Evolutionary conservation across 2,113 vertebrate species (phyloP).

Genomic region (Chlorodrepanis virens): DNA sequence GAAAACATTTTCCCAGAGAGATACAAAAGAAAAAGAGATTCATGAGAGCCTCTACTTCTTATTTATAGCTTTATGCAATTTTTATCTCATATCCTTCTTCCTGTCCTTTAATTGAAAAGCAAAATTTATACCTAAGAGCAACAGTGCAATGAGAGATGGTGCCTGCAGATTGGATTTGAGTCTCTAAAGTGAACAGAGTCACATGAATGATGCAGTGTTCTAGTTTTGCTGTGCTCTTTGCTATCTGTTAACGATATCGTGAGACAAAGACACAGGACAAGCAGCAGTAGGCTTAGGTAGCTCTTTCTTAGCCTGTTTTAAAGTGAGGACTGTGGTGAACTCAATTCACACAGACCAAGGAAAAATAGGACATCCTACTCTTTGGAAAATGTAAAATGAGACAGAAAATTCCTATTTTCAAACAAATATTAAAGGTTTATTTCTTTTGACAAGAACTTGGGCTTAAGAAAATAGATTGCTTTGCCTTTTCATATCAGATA

Average conservation of each 20-base stretch:
- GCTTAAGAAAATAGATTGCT: background rate
- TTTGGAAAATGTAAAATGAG: constrained; percentile 4
- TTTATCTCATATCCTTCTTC: background rate
- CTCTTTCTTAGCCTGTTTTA: background rate
- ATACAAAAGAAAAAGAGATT: background rate
- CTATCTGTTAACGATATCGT: constrained; percentile 23
- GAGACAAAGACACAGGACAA: constrained; percentile 25
- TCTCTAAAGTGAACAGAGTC: background rate
- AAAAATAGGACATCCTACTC: background rate
- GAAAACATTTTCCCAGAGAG: background rate
- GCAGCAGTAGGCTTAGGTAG: background rate
- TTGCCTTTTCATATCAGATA: background rate
- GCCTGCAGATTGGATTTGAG: constrained; percentile 1
- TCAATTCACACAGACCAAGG: background rate
- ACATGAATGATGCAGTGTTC: background rate
- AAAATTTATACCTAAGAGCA: constrained; percentile 31
- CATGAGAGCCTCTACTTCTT: background rate
- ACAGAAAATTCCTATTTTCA: background rate
- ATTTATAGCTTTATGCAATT: constrained; percentile 52
- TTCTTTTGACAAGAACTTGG: background rate
- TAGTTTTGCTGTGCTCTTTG: constrained; percentile 18
- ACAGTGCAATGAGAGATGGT: constrained; percentile 16
- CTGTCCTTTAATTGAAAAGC: background rate
- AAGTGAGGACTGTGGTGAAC: background rate
- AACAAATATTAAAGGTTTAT: background rate